Evolutionary conservation across 2,113 vertebrate genomes (phyloP).

Genomic region (Bagarius yarrelli): DNA sequence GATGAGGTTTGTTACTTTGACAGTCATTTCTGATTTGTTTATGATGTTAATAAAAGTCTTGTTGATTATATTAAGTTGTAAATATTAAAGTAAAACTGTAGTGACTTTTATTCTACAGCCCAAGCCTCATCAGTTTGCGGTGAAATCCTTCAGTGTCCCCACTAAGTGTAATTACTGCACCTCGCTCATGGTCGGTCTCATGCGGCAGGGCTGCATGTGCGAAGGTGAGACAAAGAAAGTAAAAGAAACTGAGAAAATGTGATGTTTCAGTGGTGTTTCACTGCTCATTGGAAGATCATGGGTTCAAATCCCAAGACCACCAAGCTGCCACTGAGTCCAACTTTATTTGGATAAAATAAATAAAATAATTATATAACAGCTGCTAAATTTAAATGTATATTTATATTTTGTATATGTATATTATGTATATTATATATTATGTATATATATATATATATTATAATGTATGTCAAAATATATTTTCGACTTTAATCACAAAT

Average conservation of each 20-base stretch:
- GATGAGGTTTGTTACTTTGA: neutral
- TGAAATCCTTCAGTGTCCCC: conserved; percentile 89
- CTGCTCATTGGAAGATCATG: too few relatives aligned
- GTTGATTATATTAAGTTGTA: neutral
- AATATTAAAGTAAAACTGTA: neutral
- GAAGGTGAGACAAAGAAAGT: conserved; percentile 80
- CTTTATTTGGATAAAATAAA: too few relatives aligned
- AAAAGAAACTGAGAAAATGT: neutral
- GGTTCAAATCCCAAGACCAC: too few relatives aligned
- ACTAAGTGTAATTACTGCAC: conserved; percentile 98
- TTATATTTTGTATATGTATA: too few relatives aligned
- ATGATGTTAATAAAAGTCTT: neutral
- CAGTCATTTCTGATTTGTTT: neutral
- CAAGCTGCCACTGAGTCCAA: too few relatives aligned
- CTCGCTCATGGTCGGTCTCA: conserved; percentile 96
- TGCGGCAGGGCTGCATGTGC: conserved; percentile 95
- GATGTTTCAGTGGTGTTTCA: too few relatives aligned
- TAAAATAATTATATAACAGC: too few relatives aligned
- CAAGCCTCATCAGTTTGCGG: conserved; percentile 96
- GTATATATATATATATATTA: too few relatives aligned
- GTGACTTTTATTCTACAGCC: conserved; percentile 71
- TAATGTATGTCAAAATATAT: too few relatives aligned
- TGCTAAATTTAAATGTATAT: too few relatives aligned
- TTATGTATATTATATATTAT: too few relatives aligned
- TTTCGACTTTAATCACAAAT: too few relatives aligned